Evolutionary conservation across 2,888 invertebrate genomes (phyloP).

Genomic region (Rhaphigaster nebulosa): DNA sequence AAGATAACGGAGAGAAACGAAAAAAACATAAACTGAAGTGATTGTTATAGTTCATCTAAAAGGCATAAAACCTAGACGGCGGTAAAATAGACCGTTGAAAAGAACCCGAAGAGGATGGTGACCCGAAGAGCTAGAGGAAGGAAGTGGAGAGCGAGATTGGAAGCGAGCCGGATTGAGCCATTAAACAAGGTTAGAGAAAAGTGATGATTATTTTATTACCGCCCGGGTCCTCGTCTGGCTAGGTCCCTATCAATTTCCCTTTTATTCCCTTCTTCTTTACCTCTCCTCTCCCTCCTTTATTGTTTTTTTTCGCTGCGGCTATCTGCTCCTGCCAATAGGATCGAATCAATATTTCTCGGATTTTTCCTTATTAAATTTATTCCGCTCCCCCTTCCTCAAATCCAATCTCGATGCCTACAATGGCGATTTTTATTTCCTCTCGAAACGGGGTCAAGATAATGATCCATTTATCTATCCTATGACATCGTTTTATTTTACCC

Average conservation of each 20-base stretch:
- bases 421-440: background rate
- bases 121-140: background rate
- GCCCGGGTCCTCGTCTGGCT: background rate
- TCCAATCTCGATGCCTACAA: background rate
- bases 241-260: slow-evolving; percentile 29
- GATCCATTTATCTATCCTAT: background rate
- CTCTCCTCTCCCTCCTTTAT: background rate
- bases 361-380: slow-evolving; percentile 36
- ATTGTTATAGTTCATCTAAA: too few relatives aligned
- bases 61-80: background rate
- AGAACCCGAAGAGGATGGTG: background rate
- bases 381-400: background rate
- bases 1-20: too few relatives aligned
- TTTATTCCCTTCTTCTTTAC: slow-evolving; percentile 4
- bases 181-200: slow-evolving; percentile 48
- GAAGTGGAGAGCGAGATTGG: slow-evolving; percentile 3
- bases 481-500: background rate
- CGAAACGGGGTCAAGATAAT: background rate
- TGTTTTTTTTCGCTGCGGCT: slow-evolving; percentile 33
- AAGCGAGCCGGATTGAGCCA: slow-evolving; percentile 43
- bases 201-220: slow-evolving; percentile 51
- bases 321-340: slow-evolving; percentile 3
- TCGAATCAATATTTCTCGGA: slow-evolving; percentile 20
- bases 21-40: too few relatives aligned
- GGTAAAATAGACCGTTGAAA: background rate